Evolutionary conservation across 2,888 invertebrate genomes (phyloP).

Genomic region (Hirudinaria manillensis): DNA sequence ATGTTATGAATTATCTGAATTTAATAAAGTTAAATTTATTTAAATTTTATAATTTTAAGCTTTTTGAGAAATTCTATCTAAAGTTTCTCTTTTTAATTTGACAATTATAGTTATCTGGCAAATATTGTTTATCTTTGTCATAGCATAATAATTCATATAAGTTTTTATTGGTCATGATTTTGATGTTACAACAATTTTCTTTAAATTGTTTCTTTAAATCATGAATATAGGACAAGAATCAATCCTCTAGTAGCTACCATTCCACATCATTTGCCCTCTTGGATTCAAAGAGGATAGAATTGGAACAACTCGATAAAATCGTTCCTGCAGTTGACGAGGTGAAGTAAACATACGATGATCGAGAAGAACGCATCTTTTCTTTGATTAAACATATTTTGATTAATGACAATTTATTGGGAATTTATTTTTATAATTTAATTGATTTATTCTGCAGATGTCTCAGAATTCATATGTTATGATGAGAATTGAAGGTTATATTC

Average conservation of each 20-base stretch:
- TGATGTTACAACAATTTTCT: no score
- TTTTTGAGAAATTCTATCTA: not conserved
- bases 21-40: no score
- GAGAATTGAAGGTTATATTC: conserved; percentile 14
- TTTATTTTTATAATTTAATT: no score
- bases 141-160: not conserved
- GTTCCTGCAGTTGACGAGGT: not conserved
- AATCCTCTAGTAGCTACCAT: not conserved
- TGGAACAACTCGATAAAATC: not conserved
- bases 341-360: not conserved
- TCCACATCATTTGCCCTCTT: not conserved
- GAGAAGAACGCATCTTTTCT: not conserved
- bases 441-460: not conserved
- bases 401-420: not conserved
- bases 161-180: no score
- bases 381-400: not conserved
- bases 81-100: not conserved
- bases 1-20: no score
- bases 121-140: not conserved
- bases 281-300: not conserved
- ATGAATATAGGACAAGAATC: not conserved
- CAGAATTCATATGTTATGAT: conserved; percentile 1
- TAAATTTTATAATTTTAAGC: no score
- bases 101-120: not conserved
- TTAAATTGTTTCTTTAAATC: no score